Conservation (phyloP, 2,113 vertebrate species). For the Bombycilla garrulus region DNA sequence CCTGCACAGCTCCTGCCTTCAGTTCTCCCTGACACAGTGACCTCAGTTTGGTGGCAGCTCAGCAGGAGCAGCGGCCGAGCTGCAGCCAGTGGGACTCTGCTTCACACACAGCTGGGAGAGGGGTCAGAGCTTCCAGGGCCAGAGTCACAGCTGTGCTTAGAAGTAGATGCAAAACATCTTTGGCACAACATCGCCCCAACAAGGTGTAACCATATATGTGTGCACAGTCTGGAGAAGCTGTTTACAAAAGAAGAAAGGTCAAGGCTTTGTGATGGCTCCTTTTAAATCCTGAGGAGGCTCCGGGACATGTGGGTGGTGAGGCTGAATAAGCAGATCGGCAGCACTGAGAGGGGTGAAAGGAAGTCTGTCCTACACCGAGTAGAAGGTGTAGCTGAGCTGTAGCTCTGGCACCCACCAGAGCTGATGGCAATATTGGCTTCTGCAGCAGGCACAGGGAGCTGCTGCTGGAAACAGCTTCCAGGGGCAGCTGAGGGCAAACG, state of each 20-base stretch:
- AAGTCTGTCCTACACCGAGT: too few species aligned
- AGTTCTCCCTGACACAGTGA: not conserved
- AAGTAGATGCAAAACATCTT: not conserved
- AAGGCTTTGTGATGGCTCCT: too few species aligned
- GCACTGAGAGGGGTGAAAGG: too few species aligned
- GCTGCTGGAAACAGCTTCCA: too few species aligned
- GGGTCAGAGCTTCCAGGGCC: not conserved
- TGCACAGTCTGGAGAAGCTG: not conserved
- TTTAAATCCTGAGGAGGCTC: too few species aligned
- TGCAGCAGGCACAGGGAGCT: too few species aligned
- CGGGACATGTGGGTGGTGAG: too few species aligned
- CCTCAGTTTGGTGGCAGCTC: not conserved
- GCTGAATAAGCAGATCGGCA: too few species aligned
- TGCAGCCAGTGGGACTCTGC: not conserved
- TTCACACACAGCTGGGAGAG: not conserved
- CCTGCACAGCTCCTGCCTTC: not conserved
- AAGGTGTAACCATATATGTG: rapidly evolving
- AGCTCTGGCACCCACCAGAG: too few species aligned
- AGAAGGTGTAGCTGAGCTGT: too few species aligned
- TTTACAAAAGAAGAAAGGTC: not conserved
- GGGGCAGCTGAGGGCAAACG: too few species aligned
- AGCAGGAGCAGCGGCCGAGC: not conserved
- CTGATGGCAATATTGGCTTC: too few species aligned
- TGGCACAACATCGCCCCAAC: rapidly evolving
- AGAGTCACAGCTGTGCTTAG: not conserved